These are phyloP conservation scores for Calidris pygmaea DNA, from an alignment of 2,113 vertebrate genomes.

Conservation along the genomic window DNA sequence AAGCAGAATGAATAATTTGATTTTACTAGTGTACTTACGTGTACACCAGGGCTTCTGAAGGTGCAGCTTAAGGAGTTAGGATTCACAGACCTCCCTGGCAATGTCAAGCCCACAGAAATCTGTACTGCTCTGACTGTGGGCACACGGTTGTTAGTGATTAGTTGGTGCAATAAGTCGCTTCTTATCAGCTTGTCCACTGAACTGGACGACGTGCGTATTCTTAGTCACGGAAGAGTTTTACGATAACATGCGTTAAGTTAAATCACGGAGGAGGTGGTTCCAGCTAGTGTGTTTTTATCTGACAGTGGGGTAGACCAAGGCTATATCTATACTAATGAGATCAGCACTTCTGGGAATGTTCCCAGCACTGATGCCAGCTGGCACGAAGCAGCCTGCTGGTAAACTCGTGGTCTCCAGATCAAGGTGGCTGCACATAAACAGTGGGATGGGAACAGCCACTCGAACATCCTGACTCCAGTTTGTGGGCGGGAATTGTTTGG, in stretches of 20 bases:
- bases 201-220: not conserved
- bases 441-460: not conserved
- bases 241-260: not conserved
- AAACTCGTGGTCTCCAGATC: not conserved
- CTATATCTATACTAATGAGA: constrained; percentile 26
- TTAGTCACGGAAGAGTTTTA: not conserved
- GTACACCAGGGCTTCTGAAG: not conserved
- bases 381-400: not conserved
- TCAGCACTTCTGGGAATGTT: constrained; percentile 28
- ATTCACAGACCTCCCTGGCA: not conserved
- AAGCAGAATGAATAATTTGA: not conserved
- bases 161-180: not conserved
- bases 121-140: not conserved
- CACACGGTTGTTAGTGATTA: not conserved
- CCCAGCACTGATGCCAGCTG: constrained; percentile 37
- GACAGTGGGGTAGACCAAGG: not conserved
- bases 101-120: not conserved
- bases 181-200: not conserved
- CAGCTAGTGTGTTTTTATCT: not conserved
- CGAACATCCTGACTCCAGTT: fast-evolving
- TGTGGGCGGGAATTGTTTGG: not conserved
- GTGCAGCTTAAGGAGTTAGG: not conserved
- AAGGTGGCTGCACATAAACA: not conserved
- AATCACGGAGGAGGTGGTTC: not conserved
- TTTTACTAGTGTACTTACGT: not conserved